Conservation (phyloP, 2,797 vertebrate genomes). For the Chiroxiphia lanceolata region DNA sequence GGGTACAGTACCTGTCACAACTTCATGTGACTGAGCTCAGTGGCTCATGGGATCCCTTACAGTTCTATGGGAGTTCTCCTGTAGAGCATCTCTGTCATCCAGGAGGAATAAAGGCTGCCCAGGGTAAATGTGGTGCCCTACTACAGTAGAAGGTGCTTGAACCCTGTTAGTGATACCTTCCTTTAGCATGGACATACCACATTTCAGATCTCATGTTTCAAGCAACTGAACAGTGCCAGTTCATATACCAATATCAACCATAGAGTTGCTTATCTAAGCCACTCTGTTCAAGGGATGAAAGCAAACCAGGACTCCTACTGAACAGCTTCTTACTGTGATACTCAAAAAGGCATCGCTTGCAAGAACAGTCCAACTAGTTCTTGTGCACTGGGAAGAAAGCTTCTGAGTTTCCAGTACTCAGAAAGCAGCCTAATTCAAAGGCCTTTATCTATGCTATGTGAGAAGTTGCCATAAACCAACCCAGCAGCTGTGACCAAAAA, state of each 20-base stretch:
- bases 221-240: not conserved
- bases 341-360: not conserved
- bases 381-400: not conserved
- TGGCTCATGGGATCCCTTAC: not conserved
- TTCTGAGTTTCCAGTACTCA: not conserved
- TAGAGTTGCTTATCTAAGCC: not conserved
- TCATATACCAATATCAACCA: not conserved
- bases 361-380: not conserved
- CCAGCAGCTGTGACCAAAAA: not conserved
- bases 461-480: not conserved
- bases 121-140: not conserved
- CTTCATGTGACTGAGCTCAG: fast-evolving
- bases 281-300: not conserved
- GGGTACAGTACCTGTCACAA: not conserved
- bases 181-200: not conserved
- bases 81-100: not conserved
- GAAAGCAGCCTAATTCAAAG: not conserved
- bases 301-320: not conserved
- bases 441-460: not conserved
- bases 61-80: not conserved
- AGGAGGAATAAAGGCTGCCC: not conserved
- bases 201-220: not conserved
- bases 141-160: not conserved
- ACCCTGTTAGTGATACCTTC: not conserved
- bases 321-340: not conserved